Base-by-base conservation (phyloP, 2,113 vertebrate species). In the Smithornis capensis region DNA sequence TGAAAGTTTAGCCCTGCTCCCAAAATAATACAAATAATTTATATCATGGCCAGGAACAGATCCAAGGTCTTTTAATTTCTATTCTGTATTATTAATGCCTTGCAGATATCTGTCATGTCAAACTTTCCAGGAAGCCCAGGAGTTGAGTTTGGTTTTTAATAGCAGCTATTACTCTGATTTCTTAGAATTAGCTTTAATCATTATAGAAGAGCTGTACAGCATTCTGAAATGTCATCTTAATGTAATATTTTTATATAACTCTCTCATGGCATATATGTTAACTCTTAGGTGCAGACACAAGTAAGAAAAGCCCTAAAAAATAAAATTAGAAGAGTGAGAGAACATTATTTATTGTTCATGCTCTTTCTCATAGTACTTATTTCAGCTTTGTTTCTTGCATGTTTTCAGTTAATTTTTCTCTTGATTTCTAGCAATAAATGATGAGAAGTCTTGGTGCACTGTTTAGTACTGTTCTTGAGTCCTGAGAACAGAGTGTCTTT, bases 141-240 rank as follows among this genome's bases (percentile, higher is more conserved):
- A 96, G 78, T 52, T 95, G 70, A 40, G 42, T 96, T 96, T 5
- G 29, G 57, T 92, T 94, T 94, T 94, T 92, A 97, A 95, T 95
- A 95, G 91, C 91, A 95, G 91, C 84, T 94, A 96, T 95, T 96
- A 97, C 91, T 96, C 81, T 96, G 84, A 96, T 97, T 96, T 97
- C 93, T 97, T 95, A 96, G 93, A 94, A 96, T 96, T 96, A 92
- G 57, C 89, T 83, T 89, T 97, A 95, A 95, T 97, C 70, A 91
- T 94, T 97, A 95, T 95, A 92, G 77, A 95, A 90, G 75, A 92
- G 70, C 91, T 92, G 74, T 97, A 92, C 67, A 92, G 89, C 81
- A 91, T 95, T 96, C 87, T 95, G 81, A 94, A 90, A 96, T 95
- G 86, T 90, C 94, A 96, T 92, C 87, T 62, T 95, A 92, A 91